phyloP scores from a whole-genome alignment of 2,797 vertebrate genomes.

The Meda fulgida region DNA sequence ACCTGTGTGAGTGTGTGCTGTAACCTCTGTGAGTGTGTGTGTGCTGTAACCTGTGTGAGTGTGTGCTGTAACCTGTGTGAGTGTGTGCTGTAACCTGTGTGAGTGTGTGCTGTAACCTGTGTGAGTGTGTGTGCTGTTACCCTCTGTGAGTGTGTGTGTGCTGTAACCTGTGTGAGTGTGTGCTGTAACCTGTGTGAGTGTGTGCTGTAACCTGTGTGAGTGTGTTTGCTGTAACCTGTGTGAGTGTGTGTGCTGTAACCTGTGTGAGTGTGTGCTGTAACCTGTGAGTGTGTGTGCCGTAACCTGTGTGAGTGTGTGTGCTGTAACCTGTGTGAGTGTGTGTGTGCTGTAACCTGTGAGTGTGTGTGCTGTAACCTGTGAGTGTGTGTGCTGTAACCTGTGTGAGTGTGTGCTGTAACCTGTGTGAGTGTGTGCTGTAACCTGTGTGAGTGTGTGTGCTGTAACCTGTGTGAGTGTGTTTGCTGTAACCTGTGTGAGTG shows the following conservation, averaged over 20 bases:
- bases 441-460: too few species aligned
- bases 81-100: neutral
- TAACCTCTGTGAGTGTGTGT: too few species aligned
- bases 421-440: neutral
- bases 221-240: too few species aligned
- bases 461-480: neutral
- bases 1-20: neutral
- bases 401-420: neutral
- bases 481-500: neutral
- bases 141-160: neutral
- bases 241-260: neutral
- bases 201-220: conserved; percentile 7
- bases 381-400: neutral
- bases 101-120: neutral
- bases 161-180: neutral
- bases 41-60: too few species aligned
- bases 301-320: neutral
- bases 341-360: too few species aligned
- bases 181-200: neutral
- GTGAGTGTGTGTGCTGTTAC: too few species aligned
- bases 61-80: neutral
- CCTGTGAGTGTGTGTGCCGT: too few species aligned
- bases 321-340: too few species aligned
- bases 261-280: neutral
- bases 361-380: neutral